phyloP scores from a whole-genome alignment of 1,140 invertebrate species.

The Pseudomyrmex flavicornis region DNA sequence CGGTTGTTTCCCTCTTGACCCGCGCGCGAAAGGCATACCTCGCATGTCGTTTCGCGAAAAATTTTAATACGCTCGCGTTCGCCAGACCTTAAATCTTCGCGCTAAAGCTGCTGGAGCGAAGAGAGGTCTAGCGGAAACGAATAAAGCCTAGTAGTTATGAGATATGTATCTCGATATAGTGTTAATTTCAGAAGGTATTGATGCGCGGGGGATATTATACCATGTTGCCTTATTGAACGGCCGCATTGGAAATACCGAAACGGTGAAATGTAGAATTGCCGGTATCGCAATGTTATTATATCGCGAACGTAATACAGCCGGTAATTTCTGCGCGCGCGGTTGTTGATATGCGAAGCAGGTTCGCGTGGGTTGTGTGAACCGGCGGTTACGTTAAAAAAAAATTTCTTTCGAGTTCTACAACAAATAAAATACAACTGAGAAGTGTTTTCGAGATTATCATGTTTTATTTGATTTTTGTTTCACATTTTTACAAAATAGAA shows the following conservation, averaged over 20 bases:
- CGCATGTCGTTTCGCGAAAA: constrained; percentile 35
- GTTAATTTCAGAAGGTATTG: constrained; percentile 45
- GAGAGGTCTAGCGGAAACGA: constrained; percentile 54
- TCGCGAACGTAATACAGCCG: constrained; percentile 7
- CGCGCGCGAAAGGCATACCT: constrained; percentile 20
- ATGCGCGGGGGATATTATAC: constrained; percentile 23
- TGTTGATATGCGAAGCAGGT: not conserved
- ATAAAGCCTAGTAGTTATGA: constrained; percentile 47
- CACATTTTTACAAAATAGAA: too few species aligned
- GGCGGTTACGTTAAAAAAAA: not conserved
- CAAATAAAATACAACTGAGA: not conserved
- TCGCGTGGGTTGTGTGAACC: not conserved
- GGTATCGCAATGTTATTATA: constrained; percentile 26
- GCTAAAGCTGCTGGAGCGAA: not conserved
- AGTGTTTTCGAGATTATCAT: too few species aligned
- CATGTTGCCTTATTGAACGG: constrained; percentile 11
- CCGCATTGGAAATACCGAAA: constrained; percentile 23
- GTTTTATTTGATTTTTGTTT: too few species aligned
- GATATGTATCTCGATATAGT: constrained; percentile 41
- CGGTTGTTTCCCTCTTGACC: constrained; percentile 45
- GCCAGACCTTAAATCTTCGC: constrained; percentile 31
- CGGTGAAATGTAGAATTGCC: constrained; percentile 30
- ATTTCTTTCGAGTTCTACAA: not conserved
- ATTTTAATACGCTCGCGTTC: constrained; percentile 49
- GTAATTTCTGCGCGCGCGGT: not conserved